Conservation (phyloP, 1,140 invertebrate genomes). For the Bombus haemorrhoidalis region DNA sequence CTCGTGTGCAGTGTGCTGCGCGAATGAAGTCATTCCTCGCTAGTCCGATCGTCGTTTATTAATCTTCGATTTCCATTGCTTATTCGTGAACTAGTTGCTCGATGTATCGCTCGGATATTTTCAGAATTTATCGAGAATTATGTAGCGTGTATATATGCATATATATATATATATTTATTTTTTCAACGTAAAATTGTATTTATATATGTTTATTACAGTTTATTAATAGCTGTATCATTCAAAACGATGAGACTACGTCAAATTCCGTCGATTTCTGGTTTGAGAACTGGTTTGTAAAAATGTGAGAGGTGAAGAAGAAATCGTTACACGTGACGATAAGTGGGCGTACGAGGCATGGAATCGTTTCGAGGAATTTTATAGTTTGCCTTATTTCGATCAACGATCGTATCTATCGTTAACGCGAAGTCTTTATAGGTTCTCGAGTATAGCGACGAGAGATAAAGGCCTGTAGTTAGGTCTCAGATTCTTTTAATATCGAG, state of each 20-base stretch:
- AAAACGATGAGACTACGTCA: not conserved
- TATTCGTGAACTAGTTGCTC: no score
- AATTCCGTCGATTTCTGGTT: not conserved
- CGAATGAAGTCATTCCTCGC: slow-evolving; percentile 21
- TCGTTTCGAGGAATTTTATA: not conserved
- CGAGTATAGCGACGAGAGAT: not conserved
- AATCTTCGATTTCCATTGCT: not conserved
- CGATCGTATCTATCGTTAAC: not conserved
- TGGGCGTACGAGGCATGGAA: not conserved
- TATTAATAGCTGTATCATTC: no score
- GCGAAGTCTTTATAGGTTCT: not conserved
- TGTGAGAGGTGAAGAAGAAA: not conserved
- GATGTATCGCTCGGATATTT: not conserved
- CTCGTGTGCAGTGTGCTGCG: not conserved
- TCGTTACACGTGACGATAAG: slow-evolving; percentile 8
- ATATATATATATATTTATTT: no score
- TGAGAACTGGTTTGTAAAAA: slow-evolving; percentile 3
- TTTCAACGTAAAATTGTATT: no score
- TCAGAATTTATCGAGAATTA: not conserved
- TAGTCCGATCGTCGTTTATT: not conserved
- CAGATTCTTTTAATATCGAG: not conserved
- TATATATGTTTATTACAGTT: no score
- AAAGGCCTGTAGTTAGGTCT: not conserved
- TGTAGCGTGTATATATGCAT: no score
- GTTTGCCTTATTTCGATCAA: not conserved